phyloP scores from a whole-genome alignment of 2,797 vertebrate genomes.

The Tamandua tetradactyla region DNA sequence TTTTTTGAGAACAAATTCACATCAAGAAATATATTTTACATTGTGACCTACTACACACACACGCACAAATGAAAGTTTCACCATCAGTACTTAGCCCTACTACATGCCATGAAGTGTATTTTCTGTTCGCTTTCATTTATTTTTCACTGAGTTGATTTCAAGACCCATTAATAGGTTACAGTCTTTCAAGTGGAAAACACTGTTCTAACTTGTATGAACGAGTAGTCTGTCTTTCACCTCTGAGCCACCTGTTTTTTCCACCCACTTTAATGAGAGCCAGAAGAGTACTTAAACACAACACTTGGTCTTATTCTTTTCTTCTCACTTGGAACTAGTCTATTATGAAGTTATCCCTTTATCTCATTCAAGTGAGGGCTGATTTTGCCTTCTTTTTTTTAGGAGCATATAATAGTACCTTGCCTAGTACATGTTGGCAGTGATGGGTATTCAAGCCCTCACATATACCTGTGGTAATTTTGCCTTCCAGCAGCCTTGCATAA shows the following conservation, averaged over 20 bases:
- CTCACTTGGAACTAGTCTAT: slow-evolving; percentile 46
- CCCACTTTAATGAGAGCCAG: slow-evolving; percentile 58
- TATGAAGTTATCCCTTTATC: slow-evolving; percentile 57
- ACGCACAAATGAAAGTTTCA: neutral
- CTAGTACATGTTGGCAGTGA: neutral
- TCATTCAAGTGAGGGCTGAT: slow-evolving; percentile 49
- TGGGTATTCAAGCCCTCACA: neutral
- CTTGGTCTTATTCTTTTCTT: slow-evolving; percentile 41
- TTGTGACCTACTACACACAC: neutral
- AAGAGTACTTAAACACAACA: slow-evolving; percentile 66
- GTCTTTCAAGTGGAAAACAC: slow-evolving; percentile 40
- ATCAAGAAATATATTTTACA: neutral
- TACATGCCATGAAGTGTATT: neutral
- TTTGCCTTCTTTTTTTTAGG: slow-evolving; percentile 52
- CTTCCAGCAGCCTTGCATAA: neutral
- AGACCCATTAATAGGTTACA: slow-evolving; percentile 20
- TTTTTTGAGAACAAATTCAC: neutral
- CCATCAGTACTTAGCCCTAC: neutral
- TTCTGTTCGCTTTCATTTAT: slow-evolving; percentile 39
- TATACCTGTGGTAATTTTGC: slow-evolving; percentile 34
- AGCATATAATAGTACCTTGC: neutral
- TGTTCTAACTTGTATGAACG: slow-evolving; percentile 36
- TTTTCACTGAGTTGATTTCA: slow-evolving; percentile 42
- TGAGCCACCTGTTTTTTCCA: slow-evolving; percentile 57
- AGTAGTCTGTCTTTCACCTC: neutral